Conservation (phyloP, 1,140 invertebrate species). For the Diuraphis noxia region DNA sequence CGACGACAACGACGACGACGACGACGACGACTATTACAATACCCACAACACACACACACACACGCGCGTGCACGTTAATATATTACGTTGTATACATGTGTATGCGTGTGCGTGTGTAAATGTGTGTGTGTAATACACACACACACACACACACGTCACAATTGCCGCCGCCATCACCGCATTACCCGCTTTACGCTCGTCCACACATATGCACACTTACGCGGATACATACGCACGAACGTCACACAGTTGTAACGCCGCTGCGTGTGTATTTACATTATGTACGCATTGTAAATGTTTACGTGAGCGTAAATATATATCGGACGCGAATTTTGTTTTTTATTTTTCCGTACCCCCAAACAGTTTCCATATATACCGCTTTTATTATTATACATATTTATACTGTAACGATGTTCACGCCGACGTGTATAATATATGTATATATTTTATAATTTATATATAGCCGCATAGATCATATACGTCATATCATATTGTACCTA, state of each 20-base stretch:
- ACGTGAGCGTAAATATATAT: conserved; percentile 38
- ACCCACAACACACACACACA: background rate
- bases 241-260: conserved; percentile 10
- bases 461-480: too few species aligned
- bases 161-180: background rate
- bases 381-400: background rate
- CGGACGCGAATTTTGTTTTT: background rate
- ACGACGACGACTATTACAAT: conserved; percentile 24
- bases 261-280: conserved; percentile 10
- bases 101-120: background rate
- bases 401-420: background rate
- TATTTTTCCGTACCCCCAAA: background rate
- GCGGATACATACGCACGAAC: background rate
- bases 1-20: background rate
- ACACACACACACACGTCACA: background rate
- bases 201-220: background rate
- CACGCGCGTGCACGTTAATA: background rate
- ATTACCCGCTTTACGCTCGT: background rate
- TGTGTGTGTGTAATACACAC: background rate
- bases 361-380: background rate
- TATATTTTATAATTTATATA: too few species aligned
- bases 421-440: too few species aligned
- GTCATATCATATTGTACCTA: too few species aligned
- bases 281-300: conserved; percentile 49
- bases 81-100: background rate